Evolutionary conservation across 1,140 invertebrate genomes (phyloP).

Genomic region (Zophobas morio): DNA sequence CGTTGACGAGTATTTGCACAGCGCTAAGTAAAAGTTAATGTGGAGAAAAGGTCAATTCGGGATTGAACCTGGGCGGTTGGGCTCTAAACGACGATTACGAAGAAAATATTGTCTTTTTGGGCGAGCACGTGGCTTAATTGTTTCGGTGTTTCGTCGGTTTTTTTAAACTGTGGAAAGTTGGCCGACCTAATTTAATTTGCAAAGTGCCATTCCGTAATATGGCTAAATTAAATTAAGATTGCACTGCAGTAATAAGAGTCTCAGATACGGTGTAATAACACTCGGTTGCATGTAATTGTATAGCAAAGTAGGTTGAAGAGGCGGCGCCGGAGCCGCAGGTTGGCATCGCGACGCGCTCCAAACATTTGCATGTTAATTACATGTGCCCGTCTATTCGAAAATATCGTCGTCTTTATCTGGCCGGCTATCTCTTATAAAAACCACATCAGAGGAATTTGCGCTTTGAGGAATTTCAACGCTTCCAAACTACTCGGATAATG

Average conservation of each 20-base stretch:
- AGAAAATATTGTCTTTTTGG: neutral
- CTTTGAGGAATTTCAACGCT: neutral
- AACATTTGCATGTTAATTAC: constrained; percentile 45
- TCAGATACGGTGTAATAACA: constrained; percentile 27
- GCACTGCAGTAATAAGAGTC: constrained; percentile 27
- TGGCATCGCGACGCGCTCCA: constrained; percentile 32
- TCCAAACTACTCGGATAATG: neutral
- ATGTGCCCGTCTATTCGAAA: constrained; percentile 21
- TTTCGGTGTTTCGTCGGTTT: neutral
- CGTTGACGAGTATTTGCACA: neutral
- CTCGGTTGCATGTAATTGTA: constrained; percentile 39
- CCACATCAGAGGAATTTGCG: neutral
- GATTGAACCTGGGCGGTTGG: neutral
- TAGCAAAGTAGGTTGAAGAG: constrained; percentile 14
- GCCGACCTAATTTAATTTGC: constrained; percentile 21
- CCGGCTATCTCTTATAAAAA: neutral
- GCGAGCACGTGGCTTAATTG: neutral
- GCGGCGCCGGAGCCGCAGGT: constrained; percentile 21
- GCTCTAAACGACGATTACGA: neutral
- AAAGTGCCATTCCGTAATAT: constrained; percentile 16
- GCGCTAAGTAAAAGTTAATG: neutral
- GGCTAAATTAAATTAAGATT: constrained; percentile 36
- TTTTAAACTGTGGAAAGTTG: neutral
- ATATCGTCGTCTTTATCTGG: neutral
- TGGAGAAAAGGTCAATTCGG: neutral